A percentile compares a stretch with the other conserved stretches of the same genome.
Conservation (phyloP, 2,113 vertebrate genomes). For the Apteryx mantelli region DNA sequence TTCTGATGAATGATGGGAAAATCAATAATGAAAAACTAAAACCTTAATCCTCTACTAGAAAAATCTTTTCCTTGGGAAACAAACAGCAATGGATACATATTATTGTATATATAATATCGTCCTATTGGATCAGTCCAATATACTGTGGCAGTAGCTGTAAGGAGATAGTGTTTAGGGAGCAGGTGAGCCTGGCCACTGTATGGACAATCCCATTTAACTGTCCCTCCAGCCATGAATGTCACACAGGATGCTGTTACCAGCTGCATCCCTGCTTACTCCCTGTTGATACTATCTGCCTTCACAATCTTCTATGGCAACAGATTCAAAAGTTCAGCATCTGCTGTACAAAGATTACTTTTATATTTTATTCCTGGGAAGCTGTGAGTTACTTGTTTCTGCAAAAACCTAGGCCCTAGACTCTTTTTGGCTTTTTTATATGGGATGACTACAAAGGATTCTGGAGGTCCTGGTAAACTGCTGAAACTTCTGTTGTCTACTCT, state of each 20-base stretch:
- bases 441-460: background rate
- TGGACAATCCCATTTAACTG: background rate
- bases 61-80: background rate
- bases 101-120: background rate
- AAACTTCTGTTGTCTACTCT: background rate
- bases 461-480: background rate
- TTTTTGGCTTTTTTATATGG: background rate
- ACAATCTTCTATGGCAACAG: background rate
- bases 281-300: background rate
- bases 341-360: background rate
- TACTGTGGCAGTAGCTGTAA: background rate
- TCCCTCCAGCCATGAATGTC: background rate
- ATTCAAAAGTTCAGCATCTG: background rate
- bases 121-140: no score
- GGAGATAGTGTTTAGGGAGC: background rate
- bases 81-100: background rate
- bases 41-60: background rate
- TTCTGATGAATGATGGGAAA: conserved; percentile 2
- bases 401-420: no score
- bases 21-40: conserved; percentile 12
- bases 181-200: background rate
- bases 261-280: background rate
- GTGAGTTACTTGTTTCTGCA: no score
- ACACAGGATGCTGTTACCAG: background rate
- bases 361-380: no score